Base-by-base conservation (phyloP, 37 sponge, comb jelly and placozoan genomes). In the Aplysina aerophoba region DNA sequence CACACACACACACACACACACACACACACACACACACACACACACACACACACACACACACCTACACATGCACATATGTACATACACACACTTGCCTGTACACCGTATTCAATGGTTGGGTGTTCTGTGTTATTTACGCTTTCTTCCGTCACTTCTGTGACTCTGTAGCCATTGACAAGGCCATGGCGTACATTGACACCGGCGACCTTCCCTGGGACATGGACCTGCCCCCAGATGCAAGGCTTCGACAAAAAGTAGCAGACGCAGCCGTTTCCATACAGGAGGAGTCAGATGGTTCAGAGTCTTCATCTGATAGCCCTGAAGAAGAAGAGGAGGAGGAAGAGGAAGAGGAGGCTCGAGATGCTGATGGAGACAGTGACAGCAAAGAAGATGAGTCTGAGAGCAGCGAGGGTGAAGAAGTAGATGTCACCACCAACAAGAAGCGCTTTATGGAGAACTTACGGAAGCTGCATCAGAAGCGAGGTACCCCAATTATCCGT, bases 181-280 rank as follows among this genome's bases (percentile, higher is more conserved):
- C 96, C 57, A 85, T 93, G 83, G 87, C 89, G 24, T 96, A 90
- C 85, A 74, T 90, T 27, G 87, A 93, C 83, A 93, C 91, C 21
- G 89, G 89, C 4, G 89, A 90, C 44, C 93, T 96, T 36, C 96
- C 96, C 19, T 96, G 96, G 96, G 88, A 92, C 80, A 90, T 90
- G 90, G 90, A 95, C 30, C 38, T 55, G 16, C 15, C 44, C 6
- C 8, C 66, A 64, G 12, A 17, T 41, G 67, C 17, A 30, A 31
- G 50, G 50, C 3, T 44, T 11, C 50, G 50, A 8, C 50, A 44
- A 8, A 44, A 44, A 44, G 6, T 44, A 8, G 3, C 50, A 44
- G 50, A 44, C 3, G 50, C 50, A 44, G 50, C 50, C 50, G 8
- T 44, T 44, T 44, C 50, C 50, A 44, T 11, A 8, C 50, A 8